These are phyloP conservation scores for Danio jaintianensis DNA, from an alignment of 2,797 vertebrate genomes.

Conservation along the genomic window DNA sequence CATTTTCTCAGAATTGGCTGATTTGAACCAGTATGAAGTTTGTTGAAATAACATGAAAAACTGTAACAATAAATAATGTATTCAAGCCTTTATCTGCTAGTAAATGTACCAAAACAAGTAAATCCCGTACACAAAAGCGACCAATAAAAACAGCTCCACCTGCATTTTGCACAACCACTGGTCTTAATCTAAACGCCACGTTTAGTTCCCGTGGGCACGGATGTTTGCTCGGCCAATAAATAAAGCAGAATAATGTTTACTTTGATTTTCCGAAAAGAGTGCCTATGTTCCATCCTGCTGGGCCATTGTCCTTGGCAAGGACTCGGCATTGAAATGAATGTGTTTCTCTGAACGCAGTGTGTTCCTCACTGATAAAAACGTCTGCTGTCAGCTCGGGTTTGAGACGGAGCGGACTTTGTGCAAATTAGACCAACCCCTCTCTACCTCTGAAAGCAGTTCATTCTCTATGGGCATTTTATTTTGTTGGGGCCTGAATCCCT, in stretches of 20 bases:
- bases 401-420: constrained; percentile 68
- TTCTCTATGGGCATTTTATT: constrained; percentile 67
- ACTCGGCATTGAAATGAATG: constrained; percentile 72
- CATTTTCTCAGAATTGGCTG: too few relatives aligned
- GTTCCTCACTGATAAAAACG: constrained; percentile 77
- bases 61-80: not conserved
- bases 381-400: constrained; percentile 71
- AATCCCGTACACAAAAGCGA: constrained; percentile 18
- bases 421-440: constrained; percentile 72
- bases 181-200: constrained; percentile 59
- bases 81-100: not conserved
- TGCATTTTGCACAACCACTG: constrained; percentile 62
- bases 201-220: constrained; percentile 58
- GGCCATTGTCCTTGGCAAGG: constrained; percentile 72
- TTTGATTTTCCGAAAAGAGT: constrained; percentile 67
- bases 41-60: not conserved
- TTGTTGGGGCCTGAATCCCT: constrained; percentile 66
- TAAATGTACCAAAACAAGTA: constrained; percentile 12
- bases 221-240: constrained; percentile 66
- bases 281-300: constrained; percentile 69
- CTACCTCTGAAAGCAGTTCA: constrained; percentile 63
- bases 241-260: constrained; percentile 70
- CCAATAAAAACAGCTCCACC: constrained; percentile 47
- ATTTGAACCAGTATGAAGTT: not conserved
- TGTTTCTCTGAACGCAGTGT: constrained; percentile 67